Percentiles rank a stretch among this genome's conserved stretches.
Evolutionary conservation across 64 coral and sea anemone species (phyloP).

Genomic region (Stichodactyla mertensii): DNA sequence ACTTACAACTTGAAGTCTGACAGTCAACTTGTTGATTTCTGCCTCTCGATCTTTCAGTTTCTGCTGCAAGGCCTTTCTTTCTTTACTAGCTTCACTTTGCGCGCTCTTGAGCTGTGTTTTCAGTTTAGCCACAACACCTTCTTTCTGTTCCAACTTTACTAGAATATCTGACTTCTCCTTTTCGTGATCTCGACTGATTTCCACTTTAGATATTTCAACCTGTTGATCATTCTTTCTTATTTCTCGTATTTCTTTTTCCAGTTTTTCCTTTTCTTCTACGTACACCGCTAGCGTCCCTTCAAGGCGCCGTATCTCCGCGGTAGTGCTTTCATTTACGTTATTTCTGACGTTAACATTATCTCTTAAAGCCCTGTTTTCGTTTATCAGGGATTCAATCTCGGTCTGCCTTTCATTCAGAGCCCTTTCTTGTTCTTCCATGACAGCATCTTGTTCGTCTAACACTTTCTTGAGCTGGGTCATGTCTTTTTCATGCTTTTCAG

Average conservation of each 20-base stretch:
- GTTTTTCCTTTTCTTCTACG: slow-evolving; percentile 35
- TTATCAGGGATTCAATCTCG: slow-evolving; percentile 56
- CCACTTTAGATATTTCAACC: slow-evolving; percentile 5
- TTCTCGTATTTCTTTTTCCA: slow-evolving; percentile 34
- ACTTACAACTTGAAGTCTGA: slow-evolving; percentile 29
- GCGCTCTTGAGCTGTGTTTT: slow-evolving; percentile 33
- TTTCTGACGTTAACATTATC: background rate
- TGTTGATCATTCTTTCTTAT: background rate
- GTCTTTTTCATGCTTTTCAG: slow-evolving; percentile 35
- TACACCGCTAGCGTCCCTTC: slow-evolving; percentile 51
- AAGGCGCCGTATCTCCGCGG: slow-evolving; percentile 20
- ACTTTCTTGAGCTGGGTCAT: slow-evolving; percentile 34
- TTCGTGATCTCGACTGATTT: slow-evolving; percentile 22
- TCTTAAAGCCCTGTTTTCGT: background rate
- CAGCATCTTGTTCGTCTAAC: slow-evolving; percentile 42
- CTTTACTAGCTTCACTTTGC: slow-evolving; percentile 20
- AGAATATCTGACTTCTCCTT: slow-evolving; percentile 28
- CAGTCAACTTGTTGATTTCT: slow-evolving; percentile 30
- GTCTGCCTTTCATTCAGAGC: slow-evolving; percentile 53
- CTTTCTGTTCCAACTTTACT: slow-evolving; percentile 34
- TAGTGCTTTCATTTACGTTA: slow-evolving; percentile 37
- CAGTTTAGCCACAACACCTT: slow-evolving; percentile 21
- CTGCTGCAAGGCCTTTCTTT: slow-evolving; percentile 27
- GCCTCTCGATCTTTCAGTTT: slow-evolving; percentile 42
- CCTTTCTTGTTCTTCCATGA: slow-evolving; percentile 55